Evolutionary conservation across 2,797 vertebrate genomes (phyloP), one percentile per base, ranked within the genome.

Genomic region (Mormyrus proboscirostris): DNA sequence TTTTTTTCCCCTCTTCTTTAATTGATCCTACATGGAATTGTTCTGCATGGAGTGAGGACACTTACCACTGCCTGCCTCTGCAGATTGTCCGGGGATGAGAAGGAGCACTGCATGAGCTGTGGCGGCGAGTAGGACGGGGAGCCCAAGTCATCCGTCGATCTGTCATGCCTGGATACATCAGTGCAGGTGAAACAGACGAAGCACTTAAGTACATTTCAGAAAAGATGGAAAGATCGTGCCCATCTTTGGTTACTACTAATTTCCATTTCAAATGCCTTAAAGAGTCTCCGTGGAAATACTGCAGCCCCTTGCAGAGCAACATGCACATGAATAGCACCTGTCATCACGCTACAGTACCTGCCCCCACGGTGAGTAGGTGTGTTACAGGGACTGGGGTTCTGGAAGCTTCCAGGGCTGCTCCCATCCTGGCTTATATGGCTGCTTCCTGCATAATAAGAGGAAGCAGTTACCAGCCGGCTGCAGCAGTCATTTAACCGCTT

Each of bases 21-120:
- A 76, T 38, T 38, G 14, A 41, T 8, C 38, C 73, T 79, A 79
- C 19, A 44, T 44, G 38, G 38, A 44, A 19, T 19, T 7, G 16
- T 44, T n/a, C 41, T n/a, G 73, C 16, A n/a, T 44, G 73, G 73
- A 79, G 5, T 14, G 16, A 79, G 73, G 3, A 0, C 1, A 76
- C 92, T 88, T 95, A 99, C 98, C 97, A 96, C 91, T 0, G 92
- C 97, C 90, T 98, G 95, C 92, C 97, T 97, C 91, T 98, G 97
- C 88, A 97, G 96, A 93, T 91, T 96, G 6, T 98, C 97, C 0
- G 96, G 94, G 14, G 95, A 93, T 0, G 95, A 94, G 89, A 95
- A 95, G 1, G 95, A 93, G 89, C 96, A 96, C 91, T 97, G 97
- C 87, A 95, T 90, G 83, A 92, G 93, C 85, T 93, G 94, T 19